These are phyloP conservation scores for Trachythela sp. DNA, from an alignment of 64 coral and sea anemone species.

Conservation along the genomic window DNA sequence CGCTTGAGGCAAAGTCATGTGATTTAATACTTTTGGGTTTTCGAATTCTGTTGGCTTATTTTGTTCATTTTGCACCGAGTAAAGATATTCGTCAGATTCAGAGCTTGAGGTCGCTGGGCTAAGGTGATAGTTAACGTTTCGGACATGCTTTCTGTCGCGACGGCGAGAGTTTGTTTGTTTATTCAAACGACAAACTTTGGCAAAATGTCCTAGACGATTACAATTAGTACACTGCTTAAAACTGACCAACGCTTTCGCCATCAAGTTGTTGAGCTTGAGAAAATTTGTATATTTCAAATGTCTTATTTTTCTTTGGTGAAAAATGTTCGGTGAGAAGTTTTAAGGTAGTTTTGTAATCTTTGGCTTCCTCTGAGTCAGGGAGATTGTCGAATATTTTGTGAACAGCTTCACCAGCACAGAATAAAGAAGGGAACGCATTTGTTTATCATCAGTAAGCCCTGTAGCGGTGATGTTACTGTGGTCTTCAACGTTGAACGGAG, in stretches of 20 bases:
- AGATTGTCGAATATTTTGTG: not conserved
- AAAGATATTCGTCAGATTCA: not conserved
- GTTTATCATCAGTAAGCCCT: no score
- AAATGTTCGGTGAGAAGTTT: not conserved
- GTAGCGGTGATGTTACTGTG: not conserved
- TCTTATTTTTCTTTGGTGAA: not conserved
- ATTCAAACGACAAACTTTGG: not conserved
- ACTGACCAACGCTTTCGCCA: not conserved
- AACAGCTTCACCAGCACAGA: no score
- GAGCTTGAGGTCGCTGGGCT: not conserved
- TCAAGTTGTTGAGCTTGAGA: not conserved
- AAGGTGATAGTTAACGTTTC: not conserved
- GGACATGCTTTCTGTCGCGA: not conserved
- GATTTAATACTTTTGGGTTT: not conserved
- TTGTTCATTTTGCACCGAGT: not conserved
- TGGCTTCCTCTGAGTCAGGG: not conserved
- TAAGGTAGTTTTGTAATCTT: not conserved
- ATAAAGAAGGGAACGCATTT: no score
- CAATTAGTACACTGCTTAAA: not conserved
- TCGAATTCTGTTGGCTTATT: not conserved
- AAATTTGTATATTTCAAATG: not conserved
- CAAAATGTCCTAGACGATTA: not conserved
- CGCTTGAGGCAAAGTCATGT: not conserved
- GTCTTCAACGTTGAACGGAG: not conserved
- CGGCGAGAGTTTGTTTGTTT: not conserved